These are phyloP conservation scores for human (Homo sapiens) DNA, from an alignment of 2,113 vertebrate genomes.

Conservation along the genomic window DNA sequence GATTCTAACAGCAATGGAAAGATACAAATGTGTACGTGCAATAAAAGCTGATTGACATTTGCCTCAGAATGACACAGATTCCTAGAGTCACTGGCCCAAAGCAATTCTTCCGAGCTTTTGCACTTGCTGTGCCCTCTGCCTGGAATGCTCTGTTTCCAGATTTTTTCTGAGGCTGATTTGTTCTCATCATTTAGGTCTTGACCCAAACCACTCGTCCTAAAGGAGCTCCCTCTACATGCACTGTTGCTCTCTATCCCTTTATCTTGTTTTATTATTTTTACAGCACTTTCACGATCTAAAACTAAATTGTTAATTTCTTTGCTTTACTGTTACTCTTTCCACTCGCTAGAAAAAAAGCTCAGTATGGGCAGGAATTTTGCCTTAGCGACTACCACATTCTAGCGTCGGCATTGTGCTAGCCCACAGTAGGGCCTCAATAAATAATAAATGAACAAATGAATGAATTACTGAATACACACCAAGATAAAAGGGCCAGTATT, in stretches of 20 bases:
- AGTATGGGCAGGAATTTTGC: constrained; percentile 15
- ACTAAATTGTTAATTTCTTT: constrained; percentile 47
- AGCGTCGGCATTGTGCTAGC: background rate
- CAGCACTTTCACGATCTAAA: constrained; percentile 46
- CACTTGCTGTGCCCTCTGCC: background rate
- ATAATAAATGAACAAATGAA: background rate
- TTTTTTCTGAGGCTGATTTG: background rate
- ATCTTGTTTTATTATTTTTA: constrained; percentile 16
- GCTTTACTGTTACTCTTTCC: constrained; percentile 35
- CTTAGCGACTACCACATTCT: background rate
- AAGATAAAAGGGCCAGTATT: constrained; percentile 13
- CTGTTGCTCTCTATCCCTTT: background rate
- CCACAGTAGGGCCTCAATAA: constrained; percentile 32
- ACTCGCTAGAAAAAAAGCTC: constrained; percentile 32
- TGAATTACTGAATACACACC: background rate
- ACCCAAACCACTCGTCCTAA: background rate
- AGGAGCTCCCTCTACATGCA: background rate
- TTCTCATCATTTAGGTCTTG: constrained; percentile 20
- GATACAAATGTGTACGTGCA: background rate
- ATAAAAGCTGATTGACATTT: constrained; percentile 15
- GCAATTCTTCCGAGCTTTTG: background rate
- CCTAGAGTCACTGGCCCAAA: background rate
- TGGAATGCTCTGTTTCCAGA: background rate
- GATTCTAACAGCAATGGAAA: constrained; percentile 7
- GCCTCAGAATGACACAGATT: background rate